Percentiles rank a stretch among this genome's conserved stretches.
Evolutionary conservation across 2,888 invertebrate species (phyloP).

Genomic region (Mimumesa dahlbomi): DNA sequence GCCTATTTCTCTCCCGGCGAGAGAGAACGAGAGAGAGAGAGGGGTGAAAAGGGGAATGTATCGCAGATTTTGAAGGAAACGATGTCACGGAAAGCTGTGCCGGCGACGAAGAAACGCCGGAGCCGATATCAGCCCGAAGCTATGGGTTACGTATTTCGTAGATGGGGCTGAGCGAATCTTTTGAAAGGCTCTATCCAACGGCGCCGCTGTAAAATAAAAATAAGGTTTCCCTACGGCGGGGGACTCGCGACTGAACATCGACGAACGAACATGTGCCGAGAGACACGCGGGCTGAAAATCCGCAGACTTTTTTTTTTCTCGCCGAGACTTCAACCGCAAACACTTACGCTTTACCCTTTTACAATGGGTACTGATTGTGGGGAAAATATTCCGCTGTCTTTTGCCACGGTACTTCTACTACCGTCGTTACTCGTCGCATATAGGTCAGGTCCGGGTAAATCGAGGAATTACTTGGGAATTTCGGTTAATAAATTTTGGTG

Average conservation of each 20-base stretch:
- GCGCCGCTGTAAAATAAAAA: constrained; percentile 59
- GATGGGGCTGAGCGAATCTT: constrained; percentile 31
- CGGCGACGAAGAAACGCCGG: constrained; percentile 38
- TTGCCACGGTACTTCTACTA: too few species aligned
- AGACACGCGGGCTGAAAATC: constrained; percentile 25
- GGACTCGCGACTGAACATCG: constrained; percentile 27
- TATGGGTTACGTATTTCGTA: constrained; percentile 64
- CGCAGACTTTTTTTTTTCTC: too few species aligned
- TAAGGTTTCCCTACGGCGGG: constrained; percentile 42
- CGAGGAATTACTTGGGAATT: too few species aligned
- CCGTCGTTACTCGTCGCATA: too few species aligned
- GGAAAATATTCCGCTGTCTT: too few species aligned
- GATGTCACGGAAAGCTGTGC: constrained; percentile 47
- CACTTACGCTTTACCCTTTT: too few species aligned
- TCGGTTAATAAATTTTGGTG: too few species aligned
- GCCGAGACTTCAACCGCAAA: too few species aligned
- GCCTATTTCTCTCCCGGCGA: constrained; percentile 38
- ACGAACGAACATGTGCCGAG: constrained; percentile 23
- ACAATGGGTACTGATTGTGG: too few species aligned
- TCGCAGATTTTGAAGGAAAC: constrained; percentile 57
- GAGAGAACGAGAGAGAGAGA: too few species aligned
- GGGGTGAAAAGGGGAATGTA: too few species aligned
- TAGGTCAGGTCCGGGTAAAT: too few species aligned
- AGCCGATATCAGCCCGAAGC: constrained; percentile 62
- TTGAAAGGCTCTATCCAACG: constrained; percentile 52